Conservation (phyloP, 2,797 vertebrate species). For the Acestrorhynchus altus region DNA sequence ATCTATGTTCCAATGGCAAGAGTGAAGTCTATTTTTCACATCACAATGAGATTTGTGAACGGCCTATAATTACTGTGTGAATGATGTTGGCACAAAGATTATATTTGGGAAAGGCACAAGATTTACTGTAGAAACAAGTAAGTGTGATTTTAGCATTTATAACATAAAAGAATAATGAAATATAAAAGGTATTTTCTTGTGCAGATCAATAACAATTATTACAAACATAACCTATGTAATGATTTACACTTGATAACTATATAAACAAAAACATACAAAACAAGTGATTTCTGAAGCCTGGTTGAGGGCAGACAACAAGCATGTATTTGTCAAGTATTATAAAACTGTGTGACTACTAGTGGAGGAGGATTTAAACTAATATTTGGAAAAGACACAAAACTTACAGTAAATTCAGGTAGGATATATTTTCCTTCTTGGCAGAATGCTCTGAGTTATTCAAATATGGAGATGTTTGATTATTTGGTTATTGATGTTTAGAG, state of each 20-base stretch:
- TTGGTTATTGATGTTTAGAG: background rate
- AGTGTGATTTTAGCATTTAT: background rate
- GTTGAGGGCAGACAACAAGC: too few species aligned
- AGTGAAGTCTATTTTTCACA: background rate
- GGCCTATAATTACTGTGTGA: slow-evolving; percentile 26
- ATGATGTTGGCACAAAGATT: slow-evolving; percentile 41
- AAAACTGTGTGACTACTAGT: slow-evolving; percentile 32
- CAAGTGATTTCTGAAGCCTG: too few species aligned
- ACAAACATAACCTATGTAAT: too few species aligned
- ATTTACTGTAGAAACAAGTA: slow-evolving; percentile 20
- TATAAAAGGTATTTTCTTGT: too few species aligned
- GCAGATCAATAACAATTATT: too few species aligned
- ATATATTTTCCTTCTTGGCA: background rate
- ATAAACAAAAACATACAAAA: too few species aligned
- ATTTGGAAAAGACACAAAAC: slow-evolving; percentile 54
- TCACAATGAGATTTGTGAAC: slow-evolving; percentile 15
- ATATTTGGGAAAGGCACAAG: slow-evolving; percentile 43
- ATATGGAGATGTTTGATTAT: too few species aligned
- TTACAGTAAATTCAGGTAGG: slow-evolving; percentile 40
- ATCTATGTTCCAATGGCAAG: background rate
- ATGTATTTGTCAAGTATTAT: slow-evolving; percentile 33
- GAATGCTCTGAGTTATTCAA: background rate
- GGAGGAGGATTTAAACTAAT: slow-evolving; percentile 39
- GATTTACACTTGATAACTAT: too few species aligned
- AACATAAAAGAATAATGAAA: too few species aligned